Evolutionary conservation across 2,888 invertebrate species (phyloP), one percentile per base, ranked within the genome.

Genomic region (Orchesella flavescens): DNA sequence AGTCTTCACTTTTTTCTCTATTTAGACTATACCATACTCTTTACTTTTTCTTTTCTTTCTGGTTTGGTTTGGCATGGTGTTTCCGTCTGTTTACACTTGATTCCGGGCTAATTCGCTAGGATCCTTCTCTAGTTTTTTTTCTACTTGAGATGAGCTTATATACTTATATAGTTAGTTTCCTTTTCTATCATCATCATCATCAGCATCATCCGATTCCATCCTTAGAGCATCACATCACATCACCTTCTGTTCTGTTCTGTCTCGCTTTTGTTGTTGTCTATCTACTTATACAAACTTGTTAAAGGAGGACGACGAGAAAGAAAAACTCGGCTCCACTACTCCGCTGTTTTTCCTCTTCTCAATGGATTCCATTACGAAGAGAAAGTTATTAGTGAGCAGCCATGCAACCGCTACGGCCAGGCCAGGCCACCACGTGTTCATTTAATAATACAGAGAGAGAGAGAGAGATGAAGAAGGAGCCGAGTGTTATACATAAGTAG

Each of bases 71-170:
- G 34, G 34, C 7, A 34, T 34, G 34, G 34, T 34, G 34, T 23
- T 23, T 63, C 63, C 24, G 84, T 85, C 84, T 87, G 86, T 87
- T 86, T 87, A 84, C 86, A 85, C 87, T 86, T 83, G 86, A 87
- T 86, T 86, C 87, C 80, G 79, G 82, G 84, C 87, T 87, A 87
- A 87, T 87, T 87, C 85, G 63, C 83, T 65, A 63, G 72, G 24
- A 63, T 63, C 63, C 15, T 17, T 10, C 53, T 53, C n/a, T 34
- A 34, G 34, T 34, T 34, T n/a, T n/a, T n/a, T n/a, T n/a, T n/a
- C n/a, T n/a, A n/a, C 34, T 34, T 34, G 34, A 34, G 34, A 4
- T 34, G n/a, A 12, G 21, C 15, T 17, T 59, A 44, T 66, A 53
- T 59, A 17, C 53, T 21, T 72, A 21, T 24, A 1, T 73, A 55